Evolutionary conservation across 35 echinoderm and acorn worm species (phyloP).

Genomic region (Stichopus chloronotus): DNA sequence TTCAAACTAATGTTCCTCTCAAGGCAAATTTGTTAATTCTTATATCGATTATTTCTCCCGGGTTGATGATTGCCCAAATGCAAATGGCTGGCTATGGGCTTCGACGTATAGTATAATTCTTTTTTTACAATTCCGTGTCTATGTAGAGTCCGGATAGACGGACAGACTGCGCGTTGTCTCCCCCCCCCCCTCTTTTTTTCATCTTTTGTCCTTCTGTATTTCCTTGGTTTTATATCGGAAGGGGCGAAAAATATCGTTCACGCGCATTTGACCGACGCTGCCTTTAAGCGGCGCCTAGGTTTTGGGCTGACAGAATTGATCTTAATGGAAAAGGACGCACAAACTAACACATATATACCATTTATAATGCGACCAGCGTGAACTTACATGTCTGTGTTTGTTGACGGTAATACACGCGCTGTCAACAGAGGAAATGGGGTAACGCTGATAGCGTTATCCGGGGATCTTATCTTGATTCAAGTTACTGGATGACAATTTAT

Average conservation of each 20-base stretch:
- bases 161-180: too few species aligned
- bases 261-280: not conserved
- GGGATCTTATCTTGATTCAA: too few species aligned
- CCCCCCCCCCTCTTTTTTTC: too few species aligned
- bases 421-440: too few species aligned
- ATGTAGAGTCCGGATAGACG: too few species aligned
- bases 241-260: not conserved
- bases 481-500: too few species aligned
- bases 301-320: not conserved
- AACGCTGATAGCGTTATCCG: too few species aligned
- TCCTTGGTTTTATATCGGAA: not conserved
- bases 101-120: not conserved
- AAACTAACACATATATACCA: not conserved
- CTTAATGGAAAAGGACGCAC: not conserved
- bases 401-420: too few species aligned
- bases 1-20: slow-evolving; percentile 40
- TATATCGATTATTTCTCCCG: slow-evolving; percentile 15
- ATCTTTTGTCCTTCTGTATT: too few species aligned
- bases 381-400: not conserved
- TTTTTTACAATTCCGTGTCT: too few species aligned
- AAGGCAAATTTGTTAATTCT: slow-evolving; percentile 28
- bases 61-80: slow-evolving; percentile 21
- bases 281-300: not conserved
- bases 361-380: not conserved
- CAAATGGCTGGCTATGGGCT: slow-evolving; percentile 19